Base-by-base conservation (phyloP, 1,140 invertebrate species). In the Heliconius himera region DNA sequence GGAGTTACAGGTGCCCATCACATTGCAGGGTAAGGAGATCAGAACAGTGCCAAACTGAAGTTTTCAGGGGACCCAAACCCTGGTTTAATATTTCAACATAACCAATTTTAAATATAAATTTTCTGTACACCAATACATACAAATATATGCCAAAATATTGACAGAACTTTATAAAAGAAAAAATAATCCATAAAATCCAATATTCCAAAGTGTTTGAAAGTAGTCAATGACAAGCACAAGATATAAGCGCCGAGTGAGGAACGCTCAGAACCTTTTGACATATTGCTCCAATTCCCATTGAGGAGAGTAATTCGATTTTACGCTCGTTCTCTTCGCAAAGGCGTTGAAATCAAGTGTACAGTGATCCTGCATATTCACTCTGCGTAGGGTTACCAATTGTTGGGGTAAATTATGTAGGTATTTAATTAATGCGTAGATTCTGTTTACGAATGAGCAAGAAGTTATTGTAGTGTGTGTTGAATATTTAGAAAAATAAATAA, bases 361-460 rank as follows among this genome's bases (percentile, higher is more conserved):
- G 84, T 85, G 90, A 90, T 89, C 86, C 83, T 85, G 70, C 80
- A 81, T 82, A 86, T 90, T 87, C 85, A 89, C 80, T 87, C 79
- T 29, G 18, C 56, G 66, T 73, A 83, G 79, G 82, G 76, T 71
- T 38, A 54, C 70, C 76, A 77, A 33, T n/a, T 16, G 13, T 66
- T 66, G 60, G 22, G 11, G n/a, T 29, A 66, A 26, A 29, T 66
- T 66, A 26, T 51, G 49, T 51, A 20, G 0, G 18, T 51, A 51
- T 51, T 51, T 51, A 51, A 51, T 51, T 51, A 51, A 20, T 51
- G 16, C 4, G 1, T 20, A 51, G 49, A 51, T 18, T 51, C 16
- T 51, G 18, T 51, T 20, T 13, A 4, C 4, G 49, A 20, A 8
- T 20, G 18, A 51, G 5, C 5, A 20, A 51, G 1, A 4, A 51